Evolutionary conservation across 2,113 vertebrate species (phyloP), one percentile per base, ranked within the genome.

Genomic region (Scalopus aquaticus): DNA sequence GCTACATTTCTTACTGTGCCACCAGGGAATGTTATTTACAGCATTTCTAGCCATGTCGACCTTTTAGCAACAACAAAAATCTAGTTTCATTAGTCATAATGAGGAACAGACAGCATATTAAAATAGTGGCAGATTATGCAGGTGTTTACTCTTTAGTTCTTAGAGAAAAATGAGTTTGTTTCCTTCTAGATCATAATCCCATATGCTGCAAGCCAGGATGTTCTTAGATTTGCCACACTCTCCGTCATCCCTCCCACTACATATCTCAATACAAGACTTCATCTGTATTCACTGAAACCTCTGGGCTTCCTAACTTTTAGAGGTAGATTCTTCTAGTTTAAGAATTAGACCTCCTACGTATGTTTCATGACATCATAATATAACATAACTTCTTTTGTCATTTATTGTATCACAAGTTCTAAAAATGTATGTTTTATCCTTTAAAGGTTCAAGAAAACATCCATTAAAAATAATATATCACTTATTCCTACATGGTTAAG

Each of bases 391-490:
- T 67, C 30, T 82, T 83, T 35, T 60, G 44, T 72, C 39, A 49
- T 64, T 95, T 74, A 22, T 70, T 81, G 28, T 94, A 65, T 88
- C 44, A 82, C 30, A 73, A 26, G 2, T 82, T 79, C 80, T 82
- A 78, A 95, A 88, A 83, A 5, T 16, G n/a, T n/a, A 54, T 67
- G 54, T 72, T 76, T 74, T 67, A 72, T 30, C 49, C 20, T 76
- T 91, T 80, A 72, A 95, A 87, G 51, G 28, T 60, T 83, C 1
- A 67, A 49, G 13, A 90, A n/a, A 70, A 82, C 2, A 69, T 56
- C 9, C 15, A 81, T 86, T 91, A 20, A 91, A 95, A 87, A 56
- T 80, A 73, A 13, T 77, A 32, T 73, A 54, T 69, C 30, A 85
- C 11, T 74, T 74, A 82, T 81, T 30, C 20, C 8, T 88, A 72